A percentile compares a stretch with the other conserved stretches of the same genome.
Evolutionary conservation across 2,113 vertebrate genomes (phyloP).

Genomic region (Morone chrysops): DNA sequence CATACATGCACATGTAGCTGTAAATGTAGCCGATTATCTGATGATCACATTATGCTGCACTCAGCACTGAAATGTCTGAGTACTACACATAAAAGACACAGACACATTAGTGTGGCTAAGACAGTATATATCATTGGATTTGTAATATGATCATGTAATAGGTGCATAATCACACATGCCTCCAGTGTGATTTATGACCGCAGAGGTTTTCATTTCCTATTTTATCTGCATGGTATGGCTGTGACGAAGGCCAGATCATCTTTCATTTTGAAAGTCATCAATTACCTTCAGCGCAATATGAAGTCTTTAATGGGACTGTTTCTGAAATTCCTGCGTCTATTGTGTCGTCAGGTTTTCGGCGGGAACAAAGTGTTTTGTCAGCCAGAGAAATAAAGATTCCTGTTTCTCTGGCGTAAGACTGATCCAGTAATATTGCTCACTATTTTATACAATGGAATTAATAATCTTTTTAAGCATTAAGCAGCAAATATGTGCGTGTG

Average conservation of each 20-base stretch:
- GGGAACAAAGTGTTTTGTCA: conserved; percentile 16
- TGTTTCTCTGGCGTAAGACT: not conserved
- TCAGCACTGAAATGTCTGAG: conserved; percentile 31
- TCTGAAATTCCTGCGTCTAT: conserved; percentile 39
- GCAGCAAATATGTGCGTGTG: conserved; percentile 38
- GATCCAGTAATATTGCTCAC: not conserved
- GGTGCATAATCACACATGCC: conserved; percentile 55
- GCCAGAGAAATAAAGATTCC: not conserved
- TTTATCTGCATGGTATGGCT: conserved; percentile 55
- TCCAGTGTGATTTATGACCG: conserved; percentile 62
- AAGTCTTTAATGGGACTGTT: conserved; percentile 35
- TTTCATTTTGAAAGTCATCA: conserved; percentile 57
- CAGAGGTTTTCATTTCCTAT: conserved; percentile 68
- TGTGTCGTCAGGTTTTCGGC: conserved; percentile 39
- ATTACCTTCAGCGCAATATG: conserved; percentile 35
- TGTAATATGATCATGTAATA: conserved; percentile 63
- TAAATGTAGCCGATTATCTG: conserved; percentile 39
- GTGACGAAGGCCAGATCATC: conserved; percentile 35
- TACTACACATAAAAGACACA: conserved; percentile 28
- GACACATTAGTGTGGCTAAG: conserved; percentile 50
- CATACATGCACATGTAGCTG: conserved; percentile 29
- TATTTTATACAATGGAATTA: not conserved
- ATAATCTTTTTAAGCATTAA: conserved; percentile 16
- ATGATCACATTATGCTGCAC: conserved; percentile 67
- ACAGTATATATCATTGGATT: conserved; percentile 41